These are phyloP conservation scores for Charaxes varanes DNA, from an alignment of 1,140 invertebrate genomes.

Conservation along the genomic window DNA sequence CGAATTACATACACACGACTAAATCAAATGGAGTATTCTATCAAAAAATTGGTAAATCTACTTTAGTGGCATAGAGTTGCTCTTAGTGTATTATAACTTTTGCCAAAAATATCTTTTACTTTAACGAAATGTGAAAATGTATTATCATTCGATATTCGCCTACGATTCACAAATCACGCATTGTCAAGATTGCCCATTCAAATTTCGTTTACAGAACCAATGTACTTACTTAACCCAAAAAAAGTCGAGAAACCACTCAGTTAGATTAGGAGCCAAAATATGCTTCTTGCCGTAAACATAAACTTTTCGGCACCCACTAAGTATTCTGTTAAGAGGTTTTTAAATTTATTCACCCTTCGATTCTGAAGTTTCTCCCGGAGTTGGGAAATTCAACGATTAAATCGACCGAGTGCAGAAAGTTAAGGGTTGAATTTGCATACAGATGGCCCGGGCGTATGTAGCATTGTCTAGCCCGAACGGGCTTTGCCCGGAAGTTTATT, in stretches of 20 bases:
- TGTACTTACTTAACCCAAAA: conserved; percentile 20
- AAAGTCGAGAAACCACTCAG: conserved; percentile 26
- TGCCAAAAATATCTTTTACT: no score
- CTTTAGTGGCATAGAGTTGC: no score
- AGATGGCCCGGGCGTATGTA: conserved; percentile 21
- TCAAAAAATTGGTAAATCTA: no score
- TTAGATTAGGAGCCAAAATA: conserved; percentile 42
- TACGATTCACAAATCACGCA: no score
- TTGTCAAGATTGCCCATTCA: no score
- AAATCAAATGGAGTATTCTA: no score
- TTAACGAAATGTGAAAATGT: no score
- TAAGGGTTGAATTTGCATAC: conserved; percentile 64
- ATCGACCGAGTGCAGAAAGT: conserved; percentile 46
- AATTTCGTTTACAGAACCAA: no score
- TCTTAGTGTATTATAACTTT: no score
- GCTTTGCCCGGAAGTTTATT: conserved; percentile 1
- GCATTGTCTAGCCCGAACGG: conserved; percentile 13
- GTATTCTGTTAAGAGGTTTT: conserved; percentile 60
- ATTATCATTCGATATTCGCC: no score
- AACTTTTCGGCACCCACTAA: conserved; percentile 54
- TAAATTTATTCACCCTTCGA: conserved; percentile 69
- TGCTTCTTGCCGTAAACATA: conserved; percentile 41
- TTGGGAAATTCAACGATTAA: conserved; percentile 58
- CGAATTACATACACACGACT: no score
- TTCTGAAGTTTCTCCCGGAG: conserved; percentile 38